Evolutionary conservation across 1,140 invertebrate genomes (phyloP).

Genomic region (Mylabris phalerata): DNA sequence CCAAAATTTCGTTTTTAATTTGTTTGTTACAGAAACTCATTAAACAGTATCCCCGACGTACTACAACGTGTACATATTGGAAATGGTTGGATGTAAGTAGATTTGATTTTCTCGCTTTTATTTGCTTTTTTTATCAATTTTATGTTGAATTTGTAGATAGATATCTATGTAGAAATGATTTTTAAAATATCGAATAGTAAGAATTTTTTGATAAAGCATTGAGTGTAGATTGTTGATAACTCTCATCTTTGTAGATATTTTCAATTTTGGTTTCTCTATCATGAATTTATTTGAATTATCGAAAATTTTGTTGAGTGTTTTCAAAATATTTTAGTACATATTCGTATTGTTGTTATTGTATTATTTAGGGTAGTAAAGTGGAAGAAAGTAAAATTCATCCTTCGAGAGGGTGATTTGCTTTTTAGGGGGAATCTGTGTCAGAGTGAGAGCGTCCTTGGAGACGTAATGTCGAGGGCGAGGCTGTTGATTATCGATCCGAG

Average conservation of each 20-base stretch:
- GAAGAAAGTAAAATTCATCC: background rate
- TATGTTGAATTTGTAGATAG: no score
- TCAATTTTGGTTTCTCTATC: no score
- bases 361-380: background rate
- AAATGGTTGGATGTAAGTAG: conserved; percentile 52
- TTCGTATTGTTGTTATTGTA: background rate
- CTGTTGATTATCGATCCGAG: conserved; percentile 20
- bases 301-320: background rate
- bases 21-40: conserved; percentile 47
- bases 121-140: no score
- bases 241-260: no score
- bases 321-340: background rate
- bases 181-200: no score
- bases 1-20: conserved; percentile 1
- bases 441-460: conserved; percentile 20
- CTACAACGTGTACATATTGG: conserved; percentile 42
- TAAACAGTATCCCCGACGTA: conserved; percentile 46
- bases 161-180: no score
- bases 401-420: background rate
- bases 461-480: conserved; percentile 24
- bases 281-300: no score
- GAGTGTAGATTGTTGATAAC: no score
- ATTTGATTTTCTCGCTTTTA: background rate
- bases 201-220: no score
- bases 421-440: conserved; percentile 20